Conservation (phyloP, 2,888 invertebrate species). For the Stegophylla sp. region DNA sequence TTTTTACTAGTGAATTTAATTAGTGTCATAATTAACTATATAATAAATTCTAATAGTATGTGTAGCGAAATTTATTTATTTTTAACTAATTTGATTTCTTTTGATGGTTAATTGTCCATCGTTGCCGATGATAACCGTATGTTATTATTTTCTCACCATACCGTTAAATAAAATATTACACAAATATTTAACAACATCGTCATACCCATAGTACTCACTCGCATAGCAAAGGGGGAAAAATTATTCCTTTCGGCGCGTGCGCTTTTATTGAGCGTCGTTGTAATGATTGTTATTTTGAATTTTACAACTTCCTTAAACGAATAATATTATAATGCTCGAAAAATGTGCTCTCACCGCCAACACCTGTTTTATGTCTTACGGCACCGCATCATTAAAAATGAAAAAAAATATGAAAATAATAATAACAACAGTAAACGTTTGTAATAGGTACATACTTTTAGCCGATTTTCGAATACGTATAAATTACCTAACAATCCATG, state of each 20-base stretch:
- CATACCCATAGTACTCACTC: too few relatives aligned
- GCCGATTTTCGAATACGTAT: background rate
- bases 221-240: background rate
- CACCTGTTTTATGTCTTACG: slow-evolving; percentile 34
- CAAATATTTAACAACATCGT: too few relatives aligned
- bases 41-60: too few relatives aligned
- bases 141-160: too few relatives aligned
- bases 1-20: too few relatives aligned
- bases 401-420: background rate
- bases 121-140: too few relatives aligned
- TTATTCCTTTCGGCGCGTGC: background rate
- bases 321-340: slow-evolving; percentile 10
- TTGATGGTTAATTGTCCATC: too few relatives aligned
- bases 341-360: background rate
- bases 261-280: background rate
- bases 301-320: slow-evolving; percentile 22
- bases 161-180: too few relatives aligned
- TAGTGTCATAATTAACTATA: too few relatives aligned
- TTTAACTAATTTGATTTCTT: too few relatives aligned
- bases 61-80: too few relatives aligned
- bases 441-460: background rate
- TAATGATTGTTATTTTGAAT: slow-evolving; percentile 1
- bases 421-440: background rate
- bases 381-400: background rate
- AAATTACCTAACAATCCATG: too few relatives aligned